phyloP scores from a whole-genome alignment of 1,140 invertebrate genomes.

The Uloborus diversus region DNA sequence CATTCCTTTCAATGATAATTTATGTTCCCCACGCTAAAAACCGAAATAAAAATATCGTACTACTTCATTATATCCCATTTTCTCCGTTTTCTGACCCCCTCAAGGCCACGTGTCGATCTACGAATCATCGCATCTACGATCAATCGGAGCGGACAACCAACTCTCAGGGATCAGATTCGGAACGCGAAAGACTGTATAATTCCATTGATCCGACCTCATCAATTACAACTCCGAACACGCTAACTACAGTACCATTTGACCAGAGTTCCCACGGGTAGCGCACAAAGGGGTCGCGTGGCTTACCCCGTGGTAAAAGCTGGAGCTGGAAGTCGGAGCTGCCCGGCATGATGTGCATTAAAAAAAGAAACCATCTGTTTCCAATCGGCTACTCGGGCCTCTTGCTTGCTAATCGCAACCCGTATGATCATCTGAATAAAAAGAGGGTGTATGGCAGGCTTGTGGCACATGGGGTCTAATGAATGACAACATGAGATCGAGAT shows the following conservation, averaged over 20 bases:
- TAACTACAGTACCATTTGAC: slow-evolving; percentile 8
- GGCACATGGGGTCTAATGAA: too few species aligned
- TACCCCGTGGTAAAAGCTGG: neutral
- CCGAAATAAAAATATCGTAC: too few species aligned
- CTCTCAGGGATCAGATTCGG: slow-evolving; percentile 1
- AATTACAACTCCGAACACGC: slow-evolving; percentile 6
- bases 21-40: too few species aligned
- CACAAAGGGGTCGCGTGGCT: slow-evolving; percentile 29
- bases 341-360: slow-evolving; percentile 1
- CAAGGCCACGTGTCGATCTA: too few species aligned
- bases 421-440: too few species aligned
- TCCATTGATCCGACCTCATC: slow-evolving; percentile 28
- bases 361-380: slow-evolving; percentile 22
- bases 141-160: neutral
- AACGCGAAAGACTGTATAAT: slow-evolving; percentile 15
- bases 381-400: neutral
- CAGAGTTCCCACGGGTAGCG: slow-evolving; percentile 12
- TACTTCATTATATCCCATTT: too few species aligned
- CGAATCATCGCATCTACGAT: neutral
- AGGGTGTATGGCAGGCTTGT: too few species aligned
- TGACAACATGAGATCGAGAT: too few species aligned
- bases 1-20: too few species aligned
- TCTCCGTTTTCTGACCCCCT: too few species aligned
- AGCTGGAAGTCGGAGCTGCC: neutral
- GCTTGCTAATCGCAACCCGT: too few species aligned